Conservation (phyloP, 1,140 invertebrate species). For the Coenobita brevimanus region DNA sequence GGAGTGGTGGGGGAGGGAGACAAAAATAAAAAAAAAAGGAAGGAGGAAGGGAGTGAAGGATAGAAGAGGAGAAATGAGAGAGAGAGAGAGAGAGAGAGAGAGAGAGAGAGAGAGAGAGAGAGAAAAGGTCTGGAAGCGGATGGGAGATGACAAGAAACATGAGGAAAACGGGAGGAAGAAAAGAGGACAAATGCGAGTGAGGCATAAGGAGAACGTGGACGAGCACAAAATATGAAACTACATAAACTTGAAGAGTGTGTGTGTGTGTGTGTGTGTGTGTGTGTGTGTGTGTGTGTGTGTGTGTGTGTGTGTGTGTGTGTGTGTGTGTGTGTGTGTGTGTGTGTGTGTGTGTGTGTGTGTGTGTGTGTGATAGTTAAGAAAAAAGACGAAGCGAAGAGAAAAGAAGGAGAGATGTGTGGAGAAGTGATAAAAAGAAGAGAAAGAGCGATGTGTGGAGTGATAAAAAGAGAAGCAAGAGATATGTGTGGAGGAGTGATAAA, state of each 20-base stretch:
- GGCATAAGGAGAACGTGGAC: too few relatives aligned
- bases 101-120: too few relatives aligned
- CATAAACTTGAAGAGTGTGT: too few relatives aligned
- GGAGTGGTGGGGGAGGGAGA: background rate
- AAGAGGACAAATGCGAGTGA: too few relatives aligned
- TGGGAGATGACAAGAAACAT: background rate
- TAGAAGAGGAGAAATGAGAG: background rate
- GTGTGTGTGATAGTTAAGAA: background rate
- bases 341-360: background rate
- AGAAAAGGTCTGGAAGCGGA: background rate
- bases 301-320: too few relatives aligned
- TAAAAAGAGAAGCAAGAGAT: background rate
- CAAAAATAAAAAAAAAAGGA: background rate
- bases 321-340: too few relatives aligned
- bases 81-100: too few relatives aligned
- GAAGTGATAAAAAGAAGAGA: too few relatives aligned
- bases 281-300: too few relatives aligned
- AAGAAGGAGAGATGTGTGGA: background rate
- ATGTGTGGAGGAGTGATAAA: background rate
- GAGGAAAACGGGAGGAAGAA: background rate
- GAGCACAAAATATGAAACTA: too few relatives aligned
- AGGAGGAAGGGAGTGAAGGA: background rate
- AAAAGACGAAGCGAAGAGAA: too few relatives aligned
- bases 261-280: too few relatives aligned
- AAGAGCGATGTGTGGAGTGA: background rate